Evolutionary conservation across 2,113 vertebrate genomes (phyloP), one percentile per base, ranked within the genome.

Genomic region (Hippocampus barbouri): DNA sequence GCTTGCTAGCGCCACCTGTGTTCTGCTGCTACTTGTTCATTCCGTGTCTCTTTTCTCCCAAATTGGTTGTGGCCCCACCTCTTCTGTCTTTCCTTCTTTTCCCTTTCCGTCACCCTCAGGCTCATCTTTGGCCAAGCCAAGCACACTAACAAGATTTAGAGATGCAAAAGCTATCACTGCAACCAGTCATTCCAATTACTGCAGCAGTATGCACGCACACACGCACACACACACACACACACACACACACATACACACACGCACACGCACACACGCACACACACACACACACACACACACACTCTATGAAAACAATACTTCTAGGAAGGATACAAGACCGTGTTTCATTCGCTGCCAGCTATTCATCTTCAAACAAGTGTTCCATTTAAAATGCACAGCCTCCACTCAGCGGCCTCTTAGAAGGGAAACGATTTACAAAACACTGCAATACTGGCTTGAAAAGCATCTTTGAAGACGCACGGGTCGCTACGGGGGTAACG

Each of bases 351-450:
- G 74, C 79, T 84, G 83, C 78, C 87, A 86, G 77, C 71, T 75
- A 75, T 82, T 82, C 76, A 84, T 78, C 83, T 80, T 87, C 83
- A 86, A 84, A 88, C 73, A 81, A 66, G 82, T 76, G 74, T 79
- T 68, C 74, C 74, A 69, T 63, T 87, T 84, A 84, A 84, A 83
- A 81, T 82, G 82, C 79, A 72, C 71, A 60, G 69, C 78, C 68
- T 81, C 65, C 64, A 49, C 74, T 78, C 80, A 70, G 77, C 73
- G 64, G 77, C 76, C 79, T 81, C 79, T 69, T 71, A 77, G 45
- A 83, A 69, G 66, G 83, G 79, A 87, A 85, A 79, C 43, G 60
- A 81, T 74, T 81, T 66, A 68, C 75, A 78, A 79, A 79, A 78
- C 72, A 72, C 53, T 65, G 71, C 49, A 76, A 75, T 57, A 53